Percentiles rank a stretch among this genome's conserved stretches.
Evolutionary conservation across 2,888 invertebrate genomes (phyloP).

Genomic region (Parthenolecanium corni): DNA sequence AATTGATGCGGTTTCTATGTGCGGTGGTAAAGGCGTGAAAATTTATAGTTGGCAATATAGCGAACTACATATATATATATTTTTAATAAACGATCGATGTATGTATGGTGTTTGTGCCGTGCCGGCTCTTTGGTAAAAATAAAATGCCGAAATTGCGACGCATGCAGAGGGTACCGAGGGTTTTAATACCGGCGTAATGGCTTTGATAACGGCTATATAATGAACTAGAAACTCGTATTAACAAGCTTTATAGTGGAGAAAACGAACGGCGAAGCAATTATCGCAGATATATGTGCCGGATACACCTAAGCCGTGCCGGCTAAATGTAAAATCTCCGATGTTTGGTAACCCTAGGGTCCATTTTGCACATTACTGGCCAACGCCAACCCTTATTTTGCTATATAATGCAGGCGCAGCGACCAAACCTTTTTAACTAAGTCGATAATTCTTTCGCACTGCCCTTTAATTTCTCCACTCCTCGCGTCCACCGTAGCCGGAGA

Average conservation of each 20-base stretch:
- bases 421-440: slow-evolving; percentile 4
- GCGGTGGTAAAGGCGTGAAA: no score
- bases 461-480: slow-evolving; percentile 10
- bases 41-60: no score
- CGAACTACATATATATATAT: no score
- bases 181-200: slow-evolving; percentile 25
- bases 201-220: slow-evolving; percentile 25
- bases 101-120: no score
- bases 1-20: no score
- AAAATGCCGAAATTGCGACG: slow-evolving; percentile 10
- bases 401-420: slow-evolving; percentile 1
- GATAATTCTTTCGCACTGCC: slow-evolving; percentile 20
- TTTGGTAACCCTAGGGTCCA: slow-evolving; percentile 25
- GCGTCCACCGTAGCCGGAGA: neutral
- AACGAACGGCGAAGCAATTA: slow-evolving; percentile 20
- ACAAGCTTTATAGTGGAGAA: slow-evolving; percentile 19
- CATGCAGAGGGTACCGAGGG: slow-evolving; percentile 1
- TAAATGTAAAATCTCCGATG: slow-evolving; percentile 10
- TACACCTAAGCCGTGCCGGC: slow-evolving; percentile 24
- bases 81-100: no score
- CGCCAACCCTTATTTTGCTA: slow-evolving; percentile 14
- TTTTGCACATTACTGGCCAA: slow-evolving; percentile 25
- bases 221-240: slow-evolving; percentile 26
- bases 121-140: slow-evolving; percentile 5
- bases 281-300: slow-evolving; percentile 24